phyloP scores from a whole-genome alignment of 2,888 invertebrate species.

The Drosophila parthenogenetica region DNA sequence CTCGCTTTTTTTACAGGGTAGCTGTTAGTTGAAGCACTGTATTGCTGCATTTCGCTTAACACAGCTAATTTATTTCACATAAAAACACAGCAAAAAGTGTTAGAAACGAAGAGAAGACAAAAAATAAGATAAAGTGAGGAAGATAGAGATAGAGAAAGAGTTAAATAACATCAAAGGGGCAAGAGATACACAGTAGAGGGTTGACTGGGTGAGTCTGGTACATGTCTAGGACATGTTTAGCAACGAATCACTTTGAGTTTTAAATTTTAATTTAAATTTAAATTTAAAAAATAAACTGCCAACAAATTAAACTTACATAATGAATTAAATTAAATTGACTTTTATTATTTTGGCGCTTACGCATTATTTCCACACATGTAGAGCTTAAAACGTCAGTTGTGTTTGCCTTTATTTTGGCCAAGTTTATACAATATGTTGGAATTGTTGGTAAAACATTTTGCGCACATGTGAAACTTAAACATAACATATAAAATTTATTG shows the following conservation, averaged over 20 bases:
- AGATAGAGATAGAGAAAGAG: neutral
- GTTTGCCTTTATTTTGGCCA: neutral
- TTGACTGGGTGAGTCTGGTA: constrained; percentile 22
- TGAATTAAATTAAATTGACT: neutral
- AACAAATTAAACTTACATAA: neutral
- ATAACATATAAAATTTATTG: no score
- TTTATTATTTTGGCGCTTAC: neutral
- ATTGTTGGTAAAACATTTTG: no score
- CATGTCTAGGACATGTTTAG: constrained; percentile 25
- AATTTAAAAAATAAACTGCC: neutral
- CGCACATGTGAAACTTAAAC: no score
- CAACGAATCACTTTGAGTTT: constrained; percentile 9
- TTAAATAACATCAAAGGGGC: constrained; percentile 8
- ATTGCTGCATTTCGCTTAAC: constrained; percentile 25
- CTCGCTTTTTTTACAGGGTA: neutral
- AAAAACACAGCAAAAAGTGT: constrained; percentile 19
- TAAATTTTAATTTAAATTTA: constrained; percentile 5
- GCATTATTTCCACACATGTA: neutral
- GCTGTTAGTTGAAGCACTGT: neutral
- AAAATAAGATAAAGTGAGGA: neutral
- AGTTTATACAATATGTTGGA: no score
- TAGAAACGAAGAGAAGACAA: neutral
- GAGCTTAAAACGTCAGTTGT: neutral
- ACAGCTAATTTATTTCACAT: constrained; percentile 54
- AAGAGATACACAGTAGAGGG: constrained; percentile 14